These are phyloP conservation scores for Trissolcus brochymenae DNA, from an alignment of 2,888 invertebrate species.

Conservation along the genomic window DNA sequence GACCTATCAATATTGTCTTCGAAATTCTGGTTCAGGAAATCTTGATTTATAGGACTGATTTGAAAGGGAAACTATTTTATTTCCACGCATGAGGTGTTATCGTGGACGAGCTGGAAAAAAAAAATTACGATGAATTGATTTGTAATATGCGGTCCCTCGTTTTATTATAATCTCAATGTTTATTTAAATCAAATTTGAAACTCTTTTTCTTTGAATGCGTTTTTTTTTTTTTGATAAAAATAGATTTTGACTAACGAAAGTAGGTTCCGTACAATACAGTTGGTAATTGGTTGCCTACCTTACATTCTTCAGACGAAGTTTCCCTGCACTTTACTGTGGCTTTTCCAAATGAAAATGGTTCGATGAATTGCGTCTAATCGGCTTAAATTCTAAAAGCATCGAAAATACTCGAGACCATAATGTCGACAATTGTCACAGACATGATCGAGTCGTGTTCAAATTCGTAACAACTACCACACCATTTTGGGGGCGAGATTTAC, in stretches of 20 bases:
- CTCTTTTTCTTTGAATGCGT: background rate
- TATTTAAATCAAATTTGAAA: background rate
- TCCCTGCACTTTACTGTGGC: constrained; percentile 13
- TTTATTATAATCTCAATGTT: background rate
- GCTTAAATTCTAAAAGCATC: constrained; percentile 34
- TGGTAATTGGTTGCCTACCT: constrained; percentile 5
- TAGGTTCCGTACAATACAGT: background rate
- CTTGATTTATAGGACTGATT: background rate
- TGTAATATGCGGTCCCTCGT: background rate
- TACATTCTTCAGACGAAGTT: constrained; percentile 23
- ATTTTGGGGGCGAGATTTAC: constrained; percentile 31
- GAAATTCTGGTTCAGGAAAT: background rate
- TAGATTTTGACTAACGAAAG: background rate
- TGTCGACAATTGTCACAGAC: constrained; percentile 33
- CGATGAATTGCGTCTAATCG: constrained; percentile 35
- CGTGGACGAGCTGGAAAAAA: background rate
- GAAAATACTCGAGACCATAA: constrained; percentile 37
- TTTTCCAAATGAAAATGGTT: constrained; percentile 28
- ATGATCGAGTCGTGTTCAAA: constrained; percentile 35
- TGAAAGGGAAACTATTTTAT: background rate
- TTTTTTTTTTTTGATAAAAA: background rate
- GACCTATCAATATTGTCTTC: constrained; percentile 6
- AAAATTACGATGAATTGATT: constrained; percentile 8
- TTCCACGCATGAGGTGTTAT: constrained; percentile 9
- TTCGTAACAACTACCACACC: constrained; percentile 34